phyloP scores from a whole-genome alignment of 1,140 invertebrate genomes.

The Lethrus apterus region DNA sequence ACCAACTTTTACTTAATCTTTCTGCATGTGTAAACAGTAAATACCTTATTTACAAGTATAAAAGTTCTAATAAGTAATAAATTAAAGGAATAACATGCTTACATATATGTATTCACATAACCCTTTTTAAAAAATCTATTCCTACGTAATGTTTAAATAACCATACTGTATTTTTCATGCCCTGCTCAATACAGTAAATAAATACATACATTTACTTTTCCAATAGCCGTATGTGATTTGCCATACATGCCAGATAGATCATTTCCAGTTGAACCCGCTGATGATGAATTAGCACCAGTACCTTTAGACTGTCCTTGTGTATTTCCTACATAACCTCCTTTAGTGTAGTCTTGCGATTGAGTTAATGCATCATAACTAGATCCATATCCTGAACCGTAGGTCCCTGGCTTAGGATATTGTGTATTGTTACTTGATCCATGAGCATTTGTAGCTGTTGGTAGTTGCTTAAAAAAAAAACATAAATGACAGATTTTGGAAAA shows the following conservation, averaged over 20 bases:
- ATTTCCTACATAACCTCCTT: constrained; percentile 44
- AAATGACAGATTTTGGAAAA: neutral
- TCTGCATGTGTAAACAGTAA: no score
- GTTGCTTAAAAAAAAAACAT: constrained; percentile 44
- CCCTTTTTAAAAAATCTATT: no score
- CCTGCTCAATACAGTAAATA: no score
- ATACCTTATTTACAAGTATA: no score
- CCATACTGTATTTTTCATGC: no score
- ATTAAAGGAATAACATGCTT: neutral
- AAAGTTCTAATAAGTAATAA: neutral
- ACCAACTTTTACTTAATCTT: no score
- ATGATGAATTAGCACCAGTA: constrained; percentile 45
- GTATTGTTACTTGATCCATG: constrained; percentile 49
- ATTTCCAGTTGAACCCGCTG: constrained; percentile 51
- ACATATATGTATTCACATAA: no score
- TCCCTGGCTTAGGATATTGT: constrained; percentile 59
- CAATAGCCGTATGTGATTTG: constrained; percentile 64
- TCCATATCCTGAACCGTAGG: constrained; percentile 56
- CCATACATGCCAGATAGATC: constrained; percentile 64
- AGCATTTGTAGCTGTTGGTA: constrained; percentile 56
- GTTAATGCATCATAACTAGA: constrained; percentile 59
- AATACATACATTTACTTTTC: constrained; percentile 63
- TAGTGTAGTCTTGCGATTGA: constrained; percentile 53
- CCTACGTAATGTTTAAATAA: no score
- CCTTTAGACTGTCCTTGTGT: constrained; percentile 49